Base-by-base conservation (phyloP, 2,113 vertebrate genomes). In the Perca fluviatilis region DNA sequence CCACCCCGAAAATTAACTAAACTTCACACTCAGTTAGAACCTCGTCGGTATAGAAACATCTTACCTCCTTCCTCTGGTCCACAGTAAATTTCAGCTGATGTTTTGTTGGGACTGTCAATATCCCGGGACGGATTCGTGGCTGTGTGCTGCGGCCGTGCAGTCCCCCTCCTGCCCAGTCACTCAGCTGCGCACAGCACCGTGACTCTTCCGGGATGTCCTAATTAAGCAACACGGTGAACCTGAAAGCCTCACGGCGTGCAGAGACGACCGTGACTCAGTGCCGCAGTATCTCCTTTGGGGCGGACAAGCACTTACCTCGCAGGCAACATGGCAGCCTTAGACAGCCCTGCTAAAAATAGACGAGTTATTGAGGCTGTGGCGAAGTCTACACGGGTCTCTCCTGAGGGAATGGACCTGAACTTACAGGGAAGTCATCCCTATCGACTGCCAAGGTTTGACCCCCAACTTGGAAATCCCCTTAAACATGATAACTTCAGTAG, bases 141-240 rank as follows among this genome's bases (percentile, higher is more conserved):
- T 56, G 82, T 43, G 43, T 90, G 58, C 77, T 84, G 89, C 88
- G 79, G 61, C 9, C 40, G 40, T 43, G 10, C 9, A 11, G 40
- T 60, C 86, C 73, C 86, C 61, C 76, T 82, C 83, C 88, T 61
- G 79, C 5, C 23, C 88, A 90, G 96, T 94, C 95, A 87, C 94
- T 95, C 96, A 93, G 93, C 88, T 83, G 78, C 79, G 89, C 91
- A 86, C 94, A 89, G 92, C 81, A 92, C 91, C 33, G 91, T 86
- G 21, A 14, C 89, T 95, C 96, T 97, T 97, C 97, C 97, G 96
- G 96, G 83, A 96, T 95, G 95, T 96, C 97, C 97, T 95, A 97
- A 97, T 97, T 96, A 96, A 97, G 98, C 84, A 91, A 93, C 78
- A 90, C 86, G 74, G 66, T 84, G 94, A 89, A 95, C 90, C 92